phyloP scores from a whole-genome alignment of 2,113 vertebrate genomes.

The Sceloporus tristichus region DNA sequence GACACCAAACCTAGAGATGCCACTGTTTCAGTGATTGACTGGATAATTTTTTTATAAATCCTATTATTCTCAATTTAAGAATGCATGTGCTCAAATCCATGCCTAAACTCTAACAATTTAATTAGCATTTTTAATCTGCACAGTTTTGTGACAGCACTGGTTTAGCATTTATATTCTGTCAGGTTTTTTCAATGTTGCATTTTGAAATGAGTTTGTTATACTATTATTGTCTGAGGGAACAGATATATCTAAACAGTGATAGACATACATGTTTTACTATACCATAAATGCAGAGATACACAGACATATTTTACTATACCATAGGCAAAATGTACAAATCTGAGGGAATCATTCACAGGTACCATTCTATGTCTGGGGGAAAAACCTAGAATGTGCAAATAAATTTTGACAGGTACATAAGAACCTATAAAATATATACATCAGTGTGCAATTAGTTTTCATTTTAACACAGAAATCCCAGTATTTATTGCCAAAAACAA shows the following conservation, averaged over 20 bases:
- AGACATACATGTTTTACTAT: background rate
- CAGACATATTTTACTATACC: background rate
- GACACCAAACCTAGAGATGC: too few species aligned
- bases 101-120: background rate
- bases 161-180: background rate
- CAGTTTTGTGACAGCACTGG: too few species aligned
- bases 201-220: background rate
- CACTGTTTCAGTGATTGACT: background rate
- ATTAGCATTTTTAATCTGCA: background rate
- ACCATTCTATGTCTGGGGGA: background rate
- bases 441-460: background rate
- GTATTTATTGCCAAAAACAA: constrained; percentile 4
- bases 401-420: background rate
- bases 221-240: too few species aligned
- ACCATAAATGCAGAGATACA: background rate
- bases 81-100: background rate
- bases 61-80: background rate
- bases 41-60: background rate
- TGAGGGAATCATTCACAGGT: background rate
- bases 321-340: background rate
- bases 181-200: background rate
- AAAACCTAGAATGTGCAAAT: background rate
- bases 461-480: background rate
- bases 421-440: too few species aligned
- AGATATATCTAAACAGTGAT: background rate